Evolutionary conservation across 2,888 invertebrate genomes (phyloP), one percentile per base, ranked within the genome.

Genomic region (Acanthosoma haemorrhoidale): DNA sequence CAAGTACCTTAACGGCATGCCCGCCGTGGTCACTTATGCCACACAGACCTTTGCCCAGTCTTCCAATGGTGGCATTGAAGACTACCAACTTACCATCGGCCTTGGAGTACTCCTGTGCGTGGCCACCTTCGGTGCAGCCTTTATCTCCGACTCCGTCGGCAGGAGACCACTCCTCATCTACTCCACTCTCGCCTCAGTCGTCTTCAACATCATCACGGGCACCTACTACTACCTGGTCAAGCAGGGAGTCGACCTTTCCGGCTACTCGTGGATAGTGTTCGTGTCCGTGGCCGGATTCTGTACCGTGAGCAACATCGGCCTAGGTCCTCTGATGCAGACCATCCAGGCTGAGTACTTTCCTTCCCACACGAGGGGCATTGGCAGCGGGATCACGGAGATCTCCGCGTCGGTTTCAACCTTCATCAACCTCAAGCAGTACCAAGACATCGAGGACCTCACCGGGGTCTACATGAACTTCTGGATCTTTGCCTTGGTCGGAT

Each of bases 1-100:
- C 16, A 60, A 71, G 38, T 67, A 70, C 34, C 6, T 70, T 16
- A 71, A 66, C 58, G 74, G 74, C 3, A 59, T 67, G 16, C 21
- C 68, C 9, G 69, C 73, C 3, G 25, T 74, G 9, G 15, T 70
- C 13, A 58, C 63, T n/a, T 74, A 73, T 60, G 69, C 68, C n/a
- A 63, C 72, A 6, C 21, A 68, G 13, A 72, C 64, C 11, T 72
- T 72, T 25, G 60, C 61, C 1, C 34, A 63, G 21, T 63, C 71
- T 0, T 81, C 85, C 75, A 78, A 32, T 8, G 57, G 18, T 4
- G 13, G 13, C 9, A 1, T 64, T 9, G 9, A 21, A 4, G 39
- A 39, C 11, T 38, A 61, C 16, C 16, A 32, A 31, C n/a, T 43
- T 2, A 60, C 70, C 1, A 67, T 68, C 13, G 63, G 29, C 11